phyloP scores from a whole-genome alignment of 2,888 invertebrate species.

The Pseudococcus jackbeardsleyi region DNA sequence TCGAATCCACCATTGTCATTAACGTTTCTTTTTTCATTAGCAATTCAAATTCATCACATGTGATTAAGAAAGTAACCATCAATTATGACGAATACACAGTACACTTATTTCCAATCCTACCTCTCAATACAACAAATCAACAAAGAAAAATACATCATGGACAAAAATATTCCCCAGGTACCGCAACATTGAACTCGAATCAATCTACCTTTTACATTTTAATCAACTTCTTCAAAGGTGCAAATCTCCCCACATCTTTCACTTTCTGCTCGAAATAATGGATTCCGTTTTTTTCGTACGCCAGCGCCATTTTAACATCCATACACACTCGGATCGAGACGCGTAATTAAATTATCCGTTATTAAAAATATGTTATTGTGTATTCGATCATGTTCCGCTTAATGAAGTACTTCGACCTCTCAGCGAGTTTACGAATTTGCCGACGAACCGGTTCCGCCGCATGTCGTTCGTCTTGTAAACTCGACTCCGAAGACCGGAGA shows the following conservation, averaged over 20 bases:
- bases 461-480: not conserved
- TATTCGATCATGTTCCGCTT: conserved; percentile 33
- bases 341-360: conserved; percentile 36
- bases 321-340: not conserved
- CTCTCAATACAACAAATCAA: not conserved
- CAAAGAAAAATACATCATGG: not conserved
- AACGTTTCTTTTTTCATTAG: not conserved
- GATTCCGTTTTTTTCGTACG: not conserved
- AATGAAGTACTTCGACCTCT: conserved; percentile 44
- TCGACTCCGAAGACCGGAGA: not conserved
- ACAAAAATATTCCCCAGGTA: not conserved
- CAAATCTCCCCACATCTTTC: not conserved
- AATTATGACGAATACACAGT: not conserved
- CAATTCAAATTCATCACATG: not conserved
- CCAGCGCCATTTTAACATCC: not conserved
- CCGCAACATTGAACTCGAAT: conserved; percentile 12
- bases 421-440: conserved; percentile 23
- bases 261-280: conserved; percentile 14
- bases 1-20: no score
- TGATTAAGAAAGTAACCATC: not conserved
- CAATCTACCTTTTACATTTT: not conserved
- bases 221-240: not conserved
- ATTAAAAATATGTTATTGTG: conserved; percentile 37
- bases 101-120: not conserved
- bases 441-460: conserved; percentile 20